Evolutionary conservation across 1,140 invertebrate genomes (phyloP).

Genomic region (Tachypleus tridentatus): DNA sequence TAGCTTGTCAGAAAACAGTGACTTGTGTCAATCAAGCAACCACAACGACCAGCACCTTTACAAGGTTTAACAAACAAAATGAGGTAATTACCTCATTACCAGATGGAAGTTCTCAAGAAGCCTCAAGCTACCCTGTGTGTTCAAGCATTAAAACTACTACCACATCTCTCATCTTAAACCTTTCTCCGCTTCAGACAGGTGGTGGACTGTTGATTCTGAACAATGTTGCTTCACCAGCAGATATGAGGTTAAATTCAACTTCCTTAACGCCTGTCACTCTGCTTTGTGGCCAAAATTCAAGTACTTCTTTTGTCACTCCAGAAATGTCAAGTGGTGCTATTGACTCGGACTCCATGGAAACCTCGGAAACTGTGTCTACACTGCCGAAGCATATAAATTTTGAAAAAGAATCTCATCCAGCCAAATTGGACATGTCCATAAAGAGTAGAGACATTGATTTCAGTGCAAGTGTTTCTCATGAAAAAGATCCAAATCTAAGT

Average conservation of each 20-base stretch:
- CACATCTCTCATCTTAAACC: slow-evolving; percentile 53
- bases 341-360: background rate
- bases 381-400: background rate
- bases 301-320: background rate
- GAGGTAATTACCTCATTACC: slow-evolving; percentile 15
- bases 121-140: background rate
- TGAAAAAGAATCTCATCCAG: background rate
- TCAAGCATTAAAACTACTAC: slow-evolving; percentile 9
- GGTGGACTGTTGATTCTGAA: slow-evolving; percentile 72
- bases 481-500: background rate
- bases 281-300: slow-evolving; percentile 41
- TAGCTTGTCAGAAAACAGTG: background rate
- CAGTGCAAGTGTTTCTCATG: background rate
- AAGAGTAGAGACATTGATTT: background rate
- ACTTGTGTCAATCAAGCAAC: background rate
- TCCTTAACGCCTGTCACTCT: slow-evolving; percentile 46
- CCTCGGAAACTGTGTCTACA: background rate
- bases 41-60: slow-evolving; percentile 9
- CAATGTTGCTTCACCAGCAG: slow-evolving; percentile 34
- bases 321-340: background rate
- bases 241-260: slow-evolving; percentile 26
- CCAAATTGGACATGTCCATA: background rate
- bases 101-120: slow-evolving; percentile 6
- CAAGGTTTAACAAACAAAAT: slow-evolving; percentile 6
- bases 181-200: slow-evolving; percentile 70